Base-by-base conservation (phyloP, 2,113 vertebrate genomes). In the Hiodon alosoides region DNA sequence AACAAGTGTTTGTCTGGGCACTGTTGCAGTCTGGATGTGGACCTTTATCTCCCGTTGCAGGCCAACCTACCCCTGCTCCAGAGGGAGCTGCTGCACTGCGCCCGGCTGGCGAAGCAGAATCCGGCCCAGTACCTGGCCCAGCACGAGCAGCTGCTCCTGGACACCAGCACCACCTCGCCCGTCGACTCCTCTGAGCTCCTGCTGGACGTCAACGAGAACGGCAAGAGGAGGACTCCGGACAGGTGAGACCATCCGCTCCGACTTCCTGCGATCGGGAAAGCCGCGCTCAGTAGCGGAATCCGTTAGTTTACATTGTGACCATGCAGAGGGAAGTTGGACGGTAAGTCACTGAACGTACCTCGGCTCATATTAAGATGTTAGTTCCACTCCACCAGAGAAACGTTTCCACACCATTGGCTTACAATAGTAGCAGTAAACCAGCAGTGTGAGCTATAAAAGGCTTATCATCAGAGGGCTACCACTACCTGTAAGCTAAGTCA, bases 91-190 rank as follows among this genome's bases (percentile, higher is more conserved):
- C 89, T 98, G 75, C 95, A 98, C 89, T 98, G 96, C 0, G 97
- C 97, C 81, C 93, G 96, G 73, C 91, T 98, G 84, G 96, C 97
- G 84, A 98, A 99, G 91, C 96, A 98, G 93, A 98, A 91, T 67
- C 96, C 96, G 0, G 95, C 95, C 60, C 97, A 99, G 89, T 98
- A 98, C 90, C 90, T 98, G 90, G 96, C 96, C 31, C 96, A 99
- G 86, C 96, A 99, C 0, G 95, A 99, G 87, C 95, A 98, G 89
- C 93, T 97, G 69, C 92, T 98, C 73, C 90, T 98, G 85, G 94
- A 96, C 5, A 94, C 94, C 89, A 96, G 90, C 50, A 90, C 94
- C 85, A 89, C 89, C 51, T 93, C 95, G 3, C 95, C 96, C 0
- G 87, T 93, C 2, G 95, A 97, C 90, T 96, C 95, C 80, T 92